Evolutionary conservation across 2,113 vertebrate genomes (phyloP), one percentile per base, ranked within the genome.

Genomic region (Mobula hypostoma): DNA sequence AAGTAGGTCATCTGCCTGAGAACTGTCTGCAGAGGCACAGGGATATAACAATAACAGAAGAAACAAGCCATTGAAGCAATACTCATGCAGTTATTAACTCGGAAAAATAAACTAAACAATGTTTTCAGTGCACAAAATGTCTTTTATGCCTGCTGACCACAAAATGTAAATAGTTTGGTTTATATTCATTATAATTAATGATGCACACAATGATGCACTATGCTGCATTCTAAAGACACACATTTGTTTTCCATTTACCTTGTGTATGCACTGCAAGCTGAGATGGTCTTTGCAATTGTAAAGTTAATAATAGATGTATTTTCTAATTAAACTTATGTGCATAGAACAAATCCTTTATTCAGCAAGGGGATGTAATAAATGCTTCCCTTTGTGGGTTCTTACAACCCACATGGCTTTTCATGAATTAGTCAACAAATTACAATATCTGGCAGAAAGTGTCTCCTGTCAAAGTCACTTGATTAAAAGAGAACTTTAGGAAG

Each of bases 151-250:
- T 74, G 40, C 36, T 93, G 68, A 56, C 36, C 9, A 48, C 32
- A 76, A 93, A 66, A 76, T 27, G 36, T 93, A 93, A 93, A 93
- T 93, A 27, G 91, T 93, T 74, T 93, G 70, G 32, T 56, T 93
- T 93, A 93, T 74, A 48, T 76, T 29, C 19, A 56, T 93, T 11
- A 68, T 24, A 48, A 21, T 27, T 74, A 93, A 74, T 93, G 91
- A 74, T 74, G 36, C 68, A 74, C 36, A 93, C 70, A 74, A 36
- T 32, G 29, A 76, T 6, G 91, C 21, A 93, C 68, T 56, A 74
- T 74, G 27, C 24, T 74, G 36, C 8, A 48, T 1, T 24, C 36
- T 56, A 74, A 74, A 93, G 91, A 93, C 74, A 74, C 17, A 21
- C 36, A 74, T 93, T 76, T 93, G 68, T 76, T 93, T 40, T 68